Evolutionary conservation across 2,797 vertebrate genomes (phyloP), one percentile per base, ranked within the genome.

Genomic region (Helarctos malayanus): DNA sequence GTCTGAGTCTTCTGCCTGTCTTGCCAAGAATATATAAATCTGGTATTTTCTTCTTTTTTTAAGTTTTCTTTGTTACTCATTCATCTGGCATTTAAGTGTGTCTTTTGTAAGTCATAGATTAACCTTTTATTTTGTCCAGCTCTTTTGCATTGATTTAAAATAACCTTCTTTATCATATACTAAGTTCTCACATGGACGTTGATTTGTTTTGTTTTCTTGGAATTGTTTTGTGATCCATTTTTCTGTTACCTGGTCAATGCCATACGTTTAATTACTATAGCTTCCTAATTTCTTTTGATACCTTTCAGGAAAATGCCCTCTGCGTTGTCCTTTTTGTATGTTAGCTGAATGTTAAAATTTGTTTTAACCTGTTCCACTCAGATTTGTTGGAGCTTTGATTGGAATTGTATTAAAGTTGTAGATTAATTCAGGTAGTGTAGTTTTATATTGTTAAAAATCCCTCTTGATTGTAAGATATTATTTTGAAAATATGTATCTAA

Each of bases 401-500:
- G 73, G 29, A 35, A 91, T 94, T 82, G 6, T 94, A 21, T 90
- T 87, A 79, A 82, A 69, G 52, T 68, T 85, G 15, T 95, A 85
- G 76, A 49, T 96, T 95, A 93, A 84, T 88, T 90, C 88, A 90
- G 38, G 15, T 38, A 91, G 32, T 83, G 1, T 83, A 68, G 23
- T 86, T 88, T 91, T 81, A 65, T 63, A 82, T 27, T 85, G 14
- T 49, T 71, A 69, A 49, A 91, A 94, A 32, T 57, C 2, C 6
- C 35, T 68, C 27, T 87, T 90, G 63, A 80, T 76, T 95, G 45
- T 96, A 92, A 95, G 45, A 21, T 81, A 54, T 82, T 93, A 68
- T 73, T 92, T 97, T 94, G 57, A 88, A 94, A 97, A 73, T 63
- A 47, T 41, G 2, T 92, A 63, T 41, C 18, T 89, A 71, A 93